Evolutionary conservation across 2,797 vertebrate genomes (phyloP).

Genomic region (Poeciliopsis presidionis): DNA sequence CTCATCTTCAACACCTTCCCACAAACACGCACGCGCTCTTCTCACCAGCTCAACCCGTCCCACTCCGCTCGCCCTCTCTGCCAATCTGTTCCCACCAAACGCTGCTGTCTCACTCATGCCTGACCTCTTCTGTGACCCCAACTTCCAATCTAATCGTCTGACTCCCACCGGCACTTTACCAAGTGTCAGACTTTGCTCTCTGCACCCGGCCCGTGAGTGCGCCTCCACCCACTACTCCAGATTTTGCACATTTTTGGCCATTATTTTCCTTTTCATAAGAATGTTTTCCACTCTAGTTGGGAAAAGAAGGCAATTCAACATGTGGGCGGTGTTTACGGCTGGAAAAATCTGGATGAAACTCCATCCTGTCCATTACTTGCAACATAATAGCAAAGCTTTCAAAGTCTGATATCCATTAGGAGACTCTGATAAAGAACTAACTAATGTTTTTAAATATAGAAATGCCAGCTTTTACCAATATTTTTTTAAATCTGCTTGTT

Average conservation of each 20-base stretch:
- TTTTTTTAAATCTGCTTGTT: too few species aligned
- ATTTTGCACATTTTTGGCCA: conserved; percentile 31
- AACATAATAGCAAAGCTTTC: background rate
- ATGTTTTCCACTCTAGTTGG: conserved; percentile 3
- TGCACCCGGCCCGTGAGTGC: conserved; percentile 19
- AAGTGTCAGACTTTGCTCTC: conserved; percentile 48
- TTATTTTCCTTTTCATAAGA: conserved; percentile 7
- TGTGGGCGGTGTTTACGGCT: background rate
- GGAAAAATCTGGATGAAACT: background rate
- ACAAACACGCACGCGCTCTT: conserved; percentile 19
- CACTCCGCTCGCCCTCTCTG: conserved; percentile 50
- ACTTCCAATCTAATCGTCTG: conserved; percentile 67
- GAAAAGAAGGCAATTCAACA: conserved; percentile 3
- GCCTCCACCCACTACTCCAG: conserved; percentile 26
- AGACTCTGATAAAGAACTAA: too few species aligned
- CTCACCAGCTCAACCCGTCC: conserved; percentile 55
- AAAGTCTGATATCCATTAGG: background rate
- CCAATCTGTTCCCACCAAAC: conserved; percentile 57
- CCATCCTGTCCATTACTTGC: background rate
- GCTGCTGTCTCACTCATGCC: conserved; percentile 58
- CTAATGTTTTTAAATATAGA: too few species aligned
- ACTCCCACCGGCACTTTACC: conserved; percentile 64
- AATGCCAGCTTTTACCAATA: too few species aligned
- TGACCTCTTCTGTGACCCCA: conserved; percentile 47
- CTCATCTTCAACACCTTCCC: conserved; percentile 45